Conservation (phyloP, 2,113 vertebrate species). For the Syrmaticus mikado region DNA sequence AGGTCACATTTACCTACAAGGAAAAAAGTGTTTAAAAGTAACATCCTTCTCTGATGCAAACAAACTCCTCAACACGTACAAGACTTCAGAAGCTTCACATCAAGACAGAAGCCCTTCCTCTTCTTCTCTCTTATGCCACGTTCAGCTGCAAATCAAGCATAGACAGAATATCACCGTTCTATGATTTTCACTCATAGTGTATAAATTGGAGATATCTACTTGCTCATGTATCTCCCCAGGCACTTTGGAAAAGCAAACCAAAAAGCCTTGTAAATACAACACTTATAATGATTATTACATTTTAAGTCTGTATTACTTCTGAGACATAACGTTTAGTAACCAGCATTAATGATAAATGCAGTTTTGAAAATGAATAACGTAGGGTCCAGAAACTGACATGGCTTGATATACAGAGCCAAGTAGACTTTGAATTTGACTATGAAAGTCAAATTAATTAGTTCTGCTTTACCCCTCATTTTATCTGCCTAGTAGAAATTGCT, state of each 20-base stretch:
- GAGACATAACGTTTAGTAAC: neutral
- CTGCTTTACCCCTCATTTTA: neutral
- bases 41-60: neutral
- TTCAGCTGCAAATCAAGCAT: neutral
- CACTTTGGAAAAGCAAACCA: neutral
- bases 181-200: neutral
- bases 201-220: neutral
- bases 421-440: neutral
- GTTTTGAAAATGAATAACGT: neutral
- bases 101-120: neutral
- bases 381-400: neutral
- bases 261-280: neutral
- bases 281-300: neutral
- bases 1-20: neutral
- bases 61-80: neutral
- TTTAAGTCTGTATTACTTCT: neutral
- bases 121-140: neutral
- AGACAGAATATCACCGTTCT: neutral
- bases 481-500: neutral
- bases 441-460: neutral
- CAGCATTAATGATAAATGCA: neutral
- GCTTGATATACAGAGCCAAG: neutral
- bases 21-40: neutral
- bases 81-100: rapidly evolving
- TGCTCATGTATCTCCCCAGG: neutral